Evolutionary conservation across 2,797 vertebrate species (phyloP).

Genomic region (Malurus splendens): DNA sequence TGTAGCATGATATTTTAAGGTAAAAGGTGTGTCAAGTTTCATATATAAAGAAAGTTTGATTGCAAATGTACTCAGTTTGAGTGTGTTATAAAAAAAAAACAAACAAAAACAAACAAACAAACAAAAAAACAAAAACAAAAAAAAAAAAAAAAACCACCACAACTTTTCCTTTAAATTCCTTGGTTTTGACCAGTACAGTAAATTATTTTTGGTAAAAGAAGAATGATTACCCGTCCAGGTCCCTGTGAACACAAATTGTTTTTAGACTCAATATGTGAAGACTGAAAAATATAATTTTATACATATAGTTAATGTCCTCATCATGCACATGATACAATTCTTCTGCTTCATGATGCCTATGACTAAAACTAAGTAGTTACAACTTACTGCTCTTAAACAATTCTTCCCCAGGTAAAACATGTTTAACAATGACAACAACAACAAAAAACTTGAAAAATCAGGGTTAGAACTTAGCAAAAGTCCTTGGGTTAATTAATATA

Average conservation of each 20-base stretch:
- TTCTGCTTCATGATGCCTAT: background rate
- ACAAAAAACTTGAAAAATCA: background rate
- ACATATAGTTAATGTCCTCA: background rate
- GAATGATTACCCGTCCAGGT: background rate
- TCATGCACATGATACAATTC: background rate
- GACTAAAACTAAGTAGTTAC: background rate
- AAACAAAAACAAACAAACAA: no score
- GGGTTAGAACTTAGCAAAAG: background rate
- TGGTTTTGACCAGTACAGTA: background rate
- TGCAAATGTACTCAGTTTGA: background rate
- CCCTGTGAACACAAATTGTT: background rate
- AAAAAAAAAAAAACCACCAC: no score
- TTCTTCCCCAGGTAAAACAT: background rate
- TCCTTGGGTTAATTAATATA: background rate
- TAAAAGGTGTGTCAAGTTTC: background rate
- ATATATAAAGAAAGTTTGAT: background rate
- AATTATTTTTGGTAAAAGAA: background rate
- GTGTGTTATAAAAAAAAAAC: background rate
- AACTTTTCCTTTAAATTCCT: background rate
- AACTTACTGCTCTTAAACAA: background rate
- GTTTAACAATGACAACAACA: background rate
- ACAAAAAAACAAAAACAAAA: no score
- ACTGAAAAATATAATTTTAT: background rate
- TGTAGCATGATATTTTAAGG: background rate
- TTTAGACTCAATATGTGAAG: background rate